Evolutionary conservation across 2,797 vertebrate genomes (phyloP).

Genomic region (Halcyon smyrnensis): DNA sequence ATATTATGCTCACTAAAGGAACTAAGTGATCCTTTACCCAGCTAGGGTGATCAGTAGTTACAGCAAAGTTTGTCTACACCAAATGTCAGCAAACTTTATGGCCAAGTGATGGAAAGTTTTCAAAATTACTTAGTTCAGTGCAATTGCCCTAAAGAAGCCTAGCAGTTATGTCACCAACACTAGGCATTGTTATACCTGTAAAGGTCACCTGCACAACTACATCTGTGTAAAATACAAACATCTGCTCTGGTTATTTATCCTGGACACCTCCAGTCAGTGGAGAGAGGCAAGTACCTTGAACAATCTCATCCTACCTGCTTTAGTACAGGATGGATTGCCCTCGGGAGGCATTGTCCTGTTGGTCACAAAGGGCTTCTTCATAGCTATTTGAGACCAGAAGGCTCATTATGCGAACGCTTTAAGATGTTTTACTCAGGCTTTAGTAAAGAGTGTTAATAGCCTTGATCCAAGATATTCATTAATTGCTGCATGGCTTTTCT

Average conservation of each 20-base stretch:
- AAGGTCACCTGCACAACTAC: neutral
- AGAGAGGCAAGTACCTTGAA: neutral
- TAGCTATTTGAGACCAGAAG: neutral
- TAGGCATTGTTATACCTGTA: neutral
- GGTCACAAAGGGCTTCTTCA: neutral
- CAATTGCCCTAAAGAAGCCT: neutral
- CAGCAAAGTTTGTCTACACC: neutral
- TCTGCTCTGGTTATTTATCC: neutral
- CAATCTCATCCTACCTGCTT: neutral
- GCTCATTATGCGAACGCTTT: neutral
- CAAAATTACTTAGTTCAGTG: neutral
- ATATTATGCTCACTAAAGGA: neutral
- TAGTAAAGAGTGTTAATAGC: neutral
- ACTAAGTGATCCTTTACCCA: neutral
- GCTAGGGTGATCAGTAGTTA: neutral
- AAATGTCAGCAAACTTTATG: neutral
- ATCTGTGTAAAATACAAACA: neutral
- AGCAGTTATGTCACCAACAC: neutral
- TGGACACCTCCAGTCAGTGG: neutral
- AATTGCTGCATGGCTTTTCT: neutral
- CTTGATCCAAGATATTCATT: neutral
- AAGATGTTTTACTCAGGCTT: neutral
- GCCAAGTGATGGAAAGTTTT: neutral
- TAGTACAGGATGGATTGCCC: neutral
- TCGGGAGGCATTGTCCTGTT: accelerated